phyloP scores from a whole-genome alignment of 2,888 invertebrate genomes.

The Lasioglossum oenotherae region DNA sequence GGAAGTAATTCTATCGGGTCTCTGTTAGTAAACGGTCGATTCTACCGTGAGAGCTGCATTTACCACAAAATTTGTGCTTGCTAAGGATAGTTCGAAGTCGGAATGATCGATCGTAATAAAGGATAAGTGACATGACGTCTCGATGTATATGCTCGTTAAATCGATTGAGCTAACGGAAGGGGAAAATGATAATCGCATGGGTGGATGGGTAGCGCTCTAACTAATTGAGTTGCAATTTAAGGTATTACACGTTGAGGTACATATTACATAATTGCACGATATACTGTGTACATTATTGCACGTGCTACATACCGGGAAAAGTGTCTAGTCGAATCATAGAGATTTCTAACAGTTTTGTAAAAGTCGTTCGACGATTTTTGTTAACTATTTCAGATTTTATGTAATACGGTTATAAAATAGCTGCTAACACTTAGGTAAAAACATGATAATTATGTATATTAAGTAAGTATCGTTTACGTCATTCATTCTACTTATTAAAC shows the following conservation, averaged over 20 bases:
- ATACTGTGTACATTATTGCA: background rate
- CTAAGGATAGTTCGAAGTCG: background rate
- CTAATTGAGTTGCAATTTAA: slow-evolving; percentile 30
- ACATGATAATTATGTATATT: too few relatives aligned
- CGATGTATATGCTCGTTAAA: slow-evolving; percentile 44
- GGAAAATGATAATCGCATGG: slow-evolving; percentile 3
- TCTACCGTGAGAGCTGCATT: background rate
- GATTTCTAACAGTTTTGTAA: background rate
- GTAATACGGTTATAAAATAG: background rate
- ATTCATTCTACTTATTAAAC: too few relatives aligned
- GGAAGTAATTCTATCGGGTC: background rate
- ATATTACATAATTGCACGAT: background rate
- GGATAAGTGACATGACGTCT: slow-evolving; percentile 37
- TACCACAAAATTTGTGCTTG: slow-evolving; percentile 20
- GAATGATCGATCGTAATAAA: slow-evolving; percentile 52
- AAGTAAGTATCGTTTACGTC: too few relatives aligned
- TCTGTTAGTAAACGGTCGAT: background rate
- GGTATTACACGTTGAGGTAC: background rate
- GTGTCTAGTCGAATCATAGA: background rate
- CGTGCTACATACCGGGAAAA: background rate
- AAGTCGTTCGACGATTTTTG: background rate
- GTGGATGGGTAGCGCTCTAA: slow-evolving; percentile 23
- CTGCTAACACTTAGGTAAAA: too few relatives aligned
- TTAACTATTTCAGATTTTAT: background rate
- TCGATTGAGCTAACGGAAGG: slow-evolving; percentile 23